phyloP scores from a whole-genome alignment of 2,797 vertebrate genomes.

The Mus caroli region DNA sequence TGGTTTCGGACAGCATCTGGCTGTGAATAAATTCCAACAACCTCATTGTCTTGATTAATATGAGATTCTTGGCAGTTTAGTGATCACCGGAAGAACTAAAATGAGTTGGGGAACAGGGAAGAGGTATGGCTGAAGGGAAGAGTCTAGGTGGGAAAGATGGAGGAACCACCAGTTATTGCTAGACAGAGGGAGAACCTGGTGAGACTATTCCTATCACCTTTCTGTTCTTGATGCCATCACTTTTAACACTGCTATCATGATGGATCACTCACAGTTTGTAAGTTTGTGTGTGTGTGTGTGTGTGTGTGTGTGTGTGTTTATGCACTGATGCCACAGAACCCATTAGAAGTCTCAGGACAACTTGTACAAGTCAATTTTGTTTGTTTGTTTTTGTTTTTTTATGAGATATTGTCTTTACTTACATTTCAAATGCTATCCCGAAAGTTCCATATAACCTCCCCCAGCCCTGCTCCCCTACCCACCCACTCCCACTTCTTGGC shows the following conservation, averaged over 20 bases:
- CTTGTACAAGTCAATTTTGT: not conserved
- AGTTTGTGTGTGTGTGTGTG: not conserved
- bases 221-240: not conserved
- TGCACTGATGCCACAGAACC: too few relatives aligned
- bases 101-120: not conserved
- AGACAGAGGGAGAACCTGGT: too few relatives aligned
- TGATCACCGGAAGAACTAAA: not conserved
- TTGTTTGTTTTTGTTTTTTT: too few relatives aligned
- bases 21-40: not conserved
- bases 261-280: not conserved
- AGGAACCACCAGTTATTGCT: not conserved
- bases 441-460: too few relatives aligned
- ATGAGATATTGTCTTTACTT: too few relatives aligned
- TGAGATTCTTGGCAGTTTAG: not conserved
- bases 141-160: fast-evolving
- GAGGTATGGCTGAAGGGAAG: not conserved
- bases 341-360: not conserved
- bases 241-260: not conserved
- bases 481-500: too few relatives aligned
- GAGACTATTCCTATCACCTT: not conserved
- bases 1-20: not conserved
- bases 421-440: too few relatives aligned
- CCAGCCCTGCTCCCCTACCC: too few relatives aligned
- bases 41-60: not conserved
- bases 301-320: not conserved